These are phyloP conservation scores for Fratercula arctica DNA, from an alignment of 2,797 vertebrate genomes.

Conservation along the genomic window DNA sequence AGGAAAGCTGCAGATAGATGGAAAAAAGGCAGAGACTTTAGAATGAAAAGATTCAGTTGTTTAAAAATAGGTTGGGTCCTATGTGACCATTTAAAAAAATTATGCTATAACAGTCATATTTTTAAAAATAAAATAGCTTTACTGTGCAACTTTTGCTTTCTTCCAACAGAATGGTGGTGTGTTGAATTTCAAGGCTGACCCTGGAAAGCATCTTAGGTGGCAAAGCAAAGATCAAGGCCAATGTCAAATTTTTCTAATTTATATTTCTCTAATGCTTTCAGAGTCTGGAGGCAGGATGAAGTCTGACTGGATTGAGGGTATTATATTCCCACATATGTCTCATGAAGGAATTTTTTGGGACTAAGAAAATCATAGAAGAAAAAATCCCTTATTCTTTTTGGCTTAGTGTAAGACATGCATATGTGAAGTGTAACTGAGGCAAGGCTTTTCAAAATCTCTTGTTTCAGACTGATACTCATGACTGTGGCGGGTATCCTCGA, in stretches of 20 bases:
- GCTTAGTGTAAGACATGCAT: not conserved
- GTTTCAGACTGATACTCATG: not conserved
- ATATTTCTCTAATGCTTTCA: slow-evolving; percentile 7
- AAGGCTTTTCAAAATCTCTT: not conserved
- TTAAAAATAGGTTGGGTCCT: slow-evolving; percentile 58
- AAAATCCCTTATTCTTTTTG: slow-evolving; percentile 6
- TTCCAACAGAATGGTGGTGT: slow-evolving; percentile 3
- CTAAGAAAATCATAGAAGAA: slow-evolving; percentile 6
- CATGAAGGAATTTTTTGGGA: slow-evolving; percentile 10
- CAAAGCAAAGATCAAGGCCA: slow-evolving; percentile 51
- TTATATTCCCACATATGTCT: not conserved
- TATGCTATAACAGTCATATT: not conserved
- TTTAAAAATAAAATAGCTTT: slow-evolving; percentile 23
- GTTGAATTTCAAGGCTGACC: slow-evolving; percentile 54
- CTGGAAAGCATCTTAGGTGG: slow-evolving; percentile 40
- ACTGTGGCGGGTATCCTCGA: not conserved
- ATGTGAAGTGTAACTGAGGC: not conserved
- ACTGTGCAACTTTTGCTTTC: slow-evolving; percentile 2
- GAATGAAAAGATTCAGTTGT: slow-evolving; percentile 60
- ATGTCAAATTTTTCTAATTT: slow-evolving; percentile 16
- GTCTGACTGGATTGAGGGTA: slow-evolving; percentile 2
- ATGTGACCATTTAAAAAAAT: slow-evolving; percentile 27
- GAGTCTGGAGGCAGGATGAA: slow-evolving; percentile 1
- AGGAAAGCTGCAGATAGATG: slow-evolving; percentile 11
- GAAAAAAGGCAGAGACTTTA: slow-evolving; percentile 38